Base-by-base conservation (phyloP, 2,113 vertebrate species). In the Tyto alba region DNA sequence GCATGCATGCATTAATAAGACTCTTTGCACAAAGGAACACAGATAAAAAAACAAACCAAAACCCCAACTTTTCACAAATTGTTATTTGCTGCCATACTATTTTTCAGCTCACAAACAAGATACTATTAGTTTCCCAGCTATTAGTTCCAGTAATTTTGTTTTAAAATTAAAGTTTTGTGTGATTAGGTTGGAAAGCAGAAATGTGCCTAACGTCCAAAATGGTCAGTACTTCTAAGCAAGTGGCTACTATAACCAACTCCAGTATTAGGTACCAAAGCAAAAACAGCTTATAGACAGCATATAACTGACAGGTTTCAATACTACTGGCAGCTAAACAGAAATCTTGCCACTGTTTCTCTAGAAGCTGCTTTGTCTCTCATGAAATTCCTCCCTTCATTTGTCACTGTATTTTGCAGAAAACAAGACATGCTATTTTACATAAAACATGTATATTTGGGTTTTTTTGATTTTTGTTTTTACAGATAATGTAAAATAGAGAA, bases 101-200 rank as follows among this genome's bases (percentile, higher is more conserved):
- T 95, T 93, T 82, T 93, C 69, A 84, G 36, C 26, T 87, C 40
- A 66, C 9, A 53, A 78, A 68, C 0, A 4, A 88, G 38, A 30
- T n/a, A 50, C 16, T 43, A 41, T 43, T 63, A 34, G 7, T 52
- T 74, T 90, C 29, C 32, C 38, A 81, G 38, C 41, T 85, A 64
- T 27, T 63, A 48, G 5, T 67, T 78, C 63, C 40, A 59, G 55
- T 52, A 74, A 43, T 77, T 71, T 73, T 71, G 17, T 40, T 96
- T 74, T 38, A n/a, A 86, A 88, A 92, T 77, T 86, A 11, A 88
- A 73, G 76, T 71, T 90, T 52, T 50, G 10, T 50, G 60, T 71
- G 43, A 87, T 27, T 14, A 26, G 36, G 38, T 1, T 78, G 36
- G 53, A 90, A 74, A 90, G 14, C 30, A 92, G 71, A 71, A 92